Percentiles rank a stretch among this genome's conserved stretches.
phyloP scores from a whole-genome alignment of 2,888 invertebrate species.

The Calliopum simillimum region DNA sequence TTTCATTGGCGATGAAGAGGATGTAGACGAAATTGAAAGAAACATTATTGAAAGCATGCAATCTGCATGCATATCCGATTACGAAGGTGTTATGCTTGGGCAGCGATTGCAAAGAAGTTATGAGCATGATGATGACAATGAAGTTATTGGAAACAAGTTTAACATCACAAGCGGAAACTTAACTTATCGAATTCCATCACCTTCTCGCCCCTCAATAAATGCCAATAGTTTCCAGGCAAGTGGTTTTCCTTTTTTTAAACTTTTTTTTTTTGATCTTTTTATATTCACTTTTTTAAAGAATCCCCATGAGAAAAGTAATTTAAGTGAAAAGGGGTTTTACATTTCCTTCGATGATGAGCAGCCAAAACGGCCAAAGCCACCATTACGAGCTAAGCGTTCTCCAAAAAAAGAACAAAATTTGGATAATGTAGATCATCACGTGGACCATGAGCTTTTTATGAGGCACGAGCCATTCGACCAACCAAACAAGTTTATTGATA shows the following conservation, averaged over 20 bases:
- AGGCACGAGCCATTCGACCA: constrained; percentile 63
- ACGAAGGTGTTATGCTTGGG: constrained; percentile 36
- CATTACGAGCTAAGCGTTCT: constrained; percentile 81
- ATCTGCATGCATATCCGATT: constrained; percentile 57
- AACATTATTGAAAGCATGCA: constrained; percentile 64
- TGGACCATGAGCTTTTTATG: constrained; percentile 55
- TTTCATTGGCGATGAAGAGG: constrained; percentile 82
- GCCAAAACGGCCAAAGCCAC: constrained; percentile 90
- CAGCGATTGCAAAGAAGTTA: constrained; percentile 71
- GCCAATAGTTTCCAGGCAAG: constrained; percentile 77
- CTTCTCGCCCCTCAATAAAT: constrained; percentile 80
- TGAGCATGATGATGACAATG: constrained; percentile 55
- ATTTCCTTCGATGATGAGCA: constrained; percentile 92
- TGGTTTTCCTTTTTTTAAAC: background rate
- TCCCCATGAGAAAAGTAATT: constrained; percentile 67
- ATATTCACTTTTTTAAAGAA: constrained; percentile 54
- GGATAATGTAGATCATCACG: constrained; percentile 61
- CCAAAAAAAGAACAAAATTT: constrained; percentile 78
- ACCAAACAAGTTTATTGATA: constrained; percentile 48
- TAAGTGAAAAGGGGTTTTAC: constrained; percentile 87
- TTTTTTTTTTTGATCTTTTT: too few relatives aligned
- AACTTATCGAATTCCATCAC: constrained; percentile 91
- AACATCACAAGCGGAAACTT: constrained; percentile 89
- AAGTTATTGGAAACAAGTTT: constrained; percentile 69
- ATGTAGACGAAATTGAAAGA: constrained; percentile 67